Conservation (phyloP, 2,797 vertebrate genomes). For the Phrynocephalus forsythii region DNA sequence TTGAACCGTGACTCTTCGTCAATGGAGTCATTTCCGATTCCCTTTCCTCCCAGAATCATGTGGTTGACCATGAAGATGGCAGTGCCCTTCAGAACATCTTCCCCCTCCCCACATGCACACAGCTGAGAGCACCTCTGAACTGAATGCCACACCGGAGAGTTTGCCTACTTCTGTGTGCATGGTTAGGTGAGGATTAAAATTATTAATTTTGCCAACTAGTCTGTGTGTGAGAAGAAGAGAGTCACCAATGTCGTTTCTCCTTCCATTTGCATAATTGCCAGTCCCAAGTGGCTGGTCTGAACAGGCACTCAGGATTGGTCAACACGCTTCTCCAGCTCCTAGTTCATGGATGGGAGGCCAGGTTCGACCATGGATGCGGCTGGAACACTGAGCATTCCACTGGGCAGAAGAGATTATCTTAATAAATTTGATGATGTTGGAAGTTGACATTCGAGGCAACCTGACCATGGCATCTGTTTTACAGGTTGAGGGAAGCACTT, state of each 20-base stretch:
- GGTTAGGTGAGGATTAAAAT: slow-evolving; percentile 22
- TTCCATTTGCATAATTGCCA: background rate
- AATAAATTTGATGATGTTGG: background rate
- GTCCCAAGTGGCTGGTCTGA: background rate
- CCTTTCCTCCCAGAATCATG: slow-evolving; percentile 34
- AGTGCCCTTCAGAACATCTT: slow-evolving; percentile 25
- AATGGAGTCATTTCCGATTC: background rate
- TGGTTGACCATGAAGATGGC: slow-evolving; percentile 11
- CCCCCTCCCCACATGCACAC: slow-evolving; percentile 42
- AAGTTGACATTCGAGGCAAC: background rate
- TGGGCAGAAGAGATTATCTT: background rate
- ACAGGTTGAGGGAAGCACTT: background rate
- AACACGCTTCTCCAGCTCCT: background rate
- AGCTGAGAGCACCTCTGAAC: slow-evolving; percentile 52
- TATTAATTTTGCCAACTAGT: slow-evolving; percentile 29
- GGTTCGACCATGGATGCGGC: background rate
- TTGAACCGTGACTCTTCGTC: slow-evolving; percentile 63
- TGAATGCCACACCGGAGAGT: slow-evolving; percentile 45
- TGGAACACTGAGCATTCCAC: background rate
- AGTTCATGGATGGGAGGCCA: background rate
- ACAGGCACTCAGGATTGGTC: too few relatives aligned
- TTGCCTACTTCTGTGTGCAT: background rate
- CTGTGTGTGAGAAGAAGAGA: background rate
- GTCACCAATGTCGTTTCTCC: background rate
- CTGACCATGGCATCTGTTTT: background rate